Conservation (phyloP, 1,140 invertebrate genomes). For the Drosophila repleta region DNA sequence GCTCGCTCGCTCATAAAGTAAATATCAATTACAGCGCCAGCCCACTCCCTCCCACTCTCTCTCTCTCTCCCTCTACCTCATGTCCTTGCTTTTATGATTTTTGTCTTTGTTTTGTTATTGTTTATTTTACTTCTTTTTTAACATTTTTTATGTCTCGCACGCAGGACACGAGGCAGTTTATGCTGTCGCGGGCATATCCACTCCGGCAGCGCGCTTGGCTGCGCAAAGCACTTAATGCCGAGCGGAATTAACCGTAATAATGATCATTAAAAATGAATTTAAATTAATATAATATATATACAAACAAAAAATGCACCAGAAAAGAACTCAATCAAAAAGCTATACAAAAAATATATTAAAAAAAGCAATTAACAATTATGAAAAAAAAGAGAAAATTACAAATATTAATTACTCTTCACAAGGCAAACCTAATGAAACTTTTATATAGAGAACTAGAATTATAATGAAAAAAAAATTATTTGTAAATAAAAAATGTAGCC, state of each 20-base stretch:
- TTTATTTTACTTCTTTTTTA: conserved; percentile 7
- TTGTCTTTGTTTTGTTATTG: conserved; percentile 17
- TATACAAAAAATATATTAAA: not conserved
- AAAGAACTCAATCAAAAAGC: not conserved
- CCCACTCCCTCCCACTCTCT: conserved; percentile 15
- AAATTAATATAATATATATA: not conserved
- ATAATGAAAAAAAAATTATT: too few species aligned
- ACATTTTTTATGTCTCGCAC: not conserved
- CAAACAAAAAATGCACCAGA: not conserved
- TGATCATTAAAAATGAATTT: conserved; percentile 3
- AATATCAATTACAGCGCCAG: conserved; percentile 70
- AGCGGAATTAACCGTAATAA: not conserved
- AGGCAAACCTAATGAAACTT: too few species aligned
- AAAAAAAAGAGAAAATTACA: not conserved
- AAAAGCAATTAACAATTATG: not conserved
- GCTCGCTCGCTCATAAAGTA: conserved; percentile 57
- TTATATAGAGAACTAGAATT: too few species aligned
- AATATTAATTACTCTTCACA: not conserved
- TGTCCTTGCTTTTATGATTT: conserved; percentile 25
- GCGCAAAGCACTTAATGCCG: conserved; percentile 17
- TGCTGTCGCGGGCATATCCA: conserved; percentile 53
- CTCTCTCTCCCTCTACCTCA: conserved; percentile 4
- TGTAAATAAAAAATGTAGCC: too few species aligned
- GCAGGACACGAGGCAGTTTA: conserved; percentile 44
- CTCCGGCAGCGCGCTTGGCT: conserved; percentile 16